Percentiles rank a stretch among this genome's conserved stretches.
Conservation (phyloP, 2,113 vertebrate species). For the Strix uralensis region DNA sequence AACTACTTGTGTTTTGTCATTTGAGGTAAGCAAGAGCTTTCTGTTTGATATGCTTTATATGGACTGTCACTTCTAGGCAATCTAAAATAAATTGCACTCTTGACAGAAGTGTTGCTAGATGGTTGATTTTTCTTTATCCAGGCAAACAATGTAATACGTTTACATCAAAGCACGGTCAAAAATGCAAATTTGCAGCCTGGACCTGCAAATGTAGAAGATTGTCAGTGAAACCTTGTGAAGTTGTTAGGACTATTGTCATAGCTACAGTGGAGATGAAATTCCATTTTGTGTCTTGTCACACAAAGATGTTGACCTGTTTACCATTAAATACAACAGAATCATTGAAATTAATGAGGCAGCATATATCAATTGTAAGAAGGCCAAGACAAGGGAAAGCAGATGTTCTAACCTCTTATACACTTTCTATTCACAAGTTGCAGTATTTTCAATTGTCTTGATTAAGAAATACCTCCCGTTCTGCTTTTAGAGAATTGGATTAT, state of each 20-base stretch:
- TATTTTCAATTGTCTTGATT: neutral
- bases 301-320: neutral
- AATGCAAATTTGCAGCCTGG: neutral
- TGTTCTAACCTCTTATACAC: neutral
- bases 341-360: neutral
- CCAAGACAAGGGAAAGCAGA: neutral
- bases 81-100: slow-evolving; percentile 46
- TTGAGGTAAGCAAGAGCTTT: neutral
- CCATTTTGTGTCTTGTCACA: neutral
- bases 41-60: slow-evolving; percentile 13
- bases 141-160: neutral
- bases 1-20: neutral
- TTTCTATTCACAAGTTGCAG: neutral
- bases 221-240: neutral
- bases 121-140: neutral
- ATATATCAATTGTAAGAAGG: neutral
- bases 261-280: neutral
- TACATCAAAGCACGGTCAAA: neutral
- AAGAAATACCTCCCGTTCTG: neutral
- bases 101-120: neutral
- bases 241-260: neutral
- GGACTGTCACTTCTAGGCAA: neutral
- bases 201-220: neutral
- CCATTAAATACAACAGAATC: neutral
- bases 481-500: neutral